These are phyloP conservation scores for Latheticus oryzae DNA, from an alignment of 2,888 invertebrate genomes.

Conservation along the genomic window DNA sequence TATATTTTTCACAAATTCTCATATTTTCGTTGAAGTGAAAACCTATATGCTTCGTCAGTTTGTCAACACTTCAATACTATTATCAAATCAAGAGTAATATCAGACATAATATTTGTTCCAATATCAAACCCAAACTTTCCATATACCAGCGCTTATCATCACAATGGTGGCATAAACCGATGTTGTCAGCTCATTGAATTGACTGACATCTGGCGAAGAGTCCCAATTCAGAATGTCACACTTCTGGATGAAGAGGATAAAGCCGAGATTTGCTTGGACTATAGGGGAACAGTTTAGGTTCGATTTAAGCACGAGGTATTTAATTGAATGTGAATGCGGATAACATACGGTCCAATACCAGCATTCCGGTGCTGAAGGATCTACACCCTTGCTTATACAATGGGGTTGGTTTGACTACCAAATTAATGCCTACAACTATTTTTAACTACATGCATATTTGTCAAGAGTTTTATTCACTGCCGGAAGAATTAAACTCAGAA, in stretches of 20 bases:
- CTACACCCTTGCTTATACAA: conserved; percentile 15
- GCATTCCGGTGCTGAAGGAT: conserved; percentile 10
- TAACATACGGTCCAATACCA: conserved; percentile 39
- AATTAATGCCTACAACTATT: conserved; percentile 18
- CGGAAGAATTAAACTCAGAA: too few species aligned
- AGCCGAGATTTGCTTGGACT: conserved; percentile 16
- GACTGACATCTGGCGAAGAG: conserved; percentile 35
- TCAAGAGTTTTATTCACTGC: too few species aligned
- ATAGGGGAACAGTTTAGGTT: conserved; percentile 27
- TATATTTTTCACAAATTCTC: too few species aligned
- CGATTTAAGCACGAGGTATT: conserved; percentile 34
- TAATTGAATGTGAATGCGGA: conserved; percentile 43
- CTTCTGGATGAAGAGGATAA: conserved; percentile 10
- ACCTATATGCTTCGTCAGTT: too few species aligned
- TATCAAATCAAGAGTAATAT: too few species aligned
- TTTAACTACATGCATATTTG: conserved; percentile 15
- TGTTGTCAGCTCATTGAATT: conserved; percentile 37
- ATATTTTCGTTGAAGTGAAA: too few species aligned
- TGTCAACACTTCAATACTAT: too few species aligned
- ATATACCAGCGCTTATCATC: too few species aligned
- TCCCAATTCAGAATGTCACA: not conserved
- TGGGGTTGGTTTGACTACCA: conserved; percentile 10
- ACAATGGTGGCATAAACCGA: conserved; percentile 15
- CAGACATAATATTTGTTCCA: too few species aligned
- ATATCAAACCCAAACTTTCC: too few species aligned